Percentiles rank a stretch among this genome's conserved stretches.
Conservation (phyloP, 2,888 invertebrate species). For the Enchytraeus crypticus region DNA sequence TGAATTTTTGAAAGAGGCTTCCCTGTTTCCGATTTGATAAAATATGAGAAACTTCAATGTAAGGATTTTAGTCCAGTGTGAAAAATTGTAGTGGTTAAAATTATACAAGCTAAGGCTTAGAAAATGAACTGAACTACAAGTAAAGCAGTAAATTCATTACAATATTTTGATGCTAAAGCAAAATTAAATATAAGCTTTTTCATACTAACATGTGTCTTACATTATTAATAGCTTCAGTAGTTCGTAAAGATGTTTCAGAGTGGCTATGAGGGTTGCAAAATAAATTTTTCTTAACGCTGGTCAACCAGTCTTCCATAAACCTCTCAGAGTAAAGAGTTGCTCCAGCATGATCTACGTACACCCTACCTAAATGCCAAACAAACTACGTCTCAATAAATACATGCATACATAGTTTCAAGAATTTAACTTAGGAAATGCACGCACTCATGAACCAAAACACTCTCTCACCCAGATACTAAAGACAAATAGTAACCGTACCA, state of each 20-base stretch:
- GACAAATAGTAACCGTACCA: too few relatives aligned
- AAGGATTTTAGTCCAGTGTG: neutral
- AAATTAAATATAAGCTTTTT: neutral
- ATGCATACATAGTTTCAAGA: neutral
- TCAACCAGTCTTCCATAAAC: constrained; percentile 60
- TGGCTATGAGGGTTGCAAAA: constrained; percentile 83
- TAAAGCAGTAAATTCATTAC: neutral
- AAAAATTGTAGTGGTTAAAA: neutral
- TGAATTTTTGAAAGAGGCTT: too few relatives aligned
- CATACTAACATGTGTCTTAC: constrained; percentile 66
- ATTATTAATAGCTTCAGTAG: constrained; percentile 76
- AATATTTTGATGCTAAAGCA: neutral
- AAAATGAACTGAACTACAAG: neutral
- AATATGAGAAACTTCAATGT: neutral
- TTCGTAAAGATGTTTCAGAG: constrained; percentile 64
- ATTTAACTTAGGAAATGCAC: neutral
- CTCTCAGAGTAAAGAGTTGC: constrained; percentile 70
- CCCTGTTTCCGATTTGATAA: neutral
- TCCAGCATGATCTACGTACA: constrained; percentile 81
- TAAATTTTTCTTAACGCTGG: constrained; percentile 63
- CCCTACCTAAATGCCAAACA: neutral
- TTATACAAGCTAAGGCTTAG: neutral
- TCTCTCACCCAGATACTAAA: too few relatives aligned
- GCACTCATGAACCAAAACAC: too few relatives aligned
- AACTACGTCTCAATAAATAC: neutral